Base-by-base conservation (phyloP, 2,113 vertebrate genomes). In the Rhinogobius similis region DNA sequence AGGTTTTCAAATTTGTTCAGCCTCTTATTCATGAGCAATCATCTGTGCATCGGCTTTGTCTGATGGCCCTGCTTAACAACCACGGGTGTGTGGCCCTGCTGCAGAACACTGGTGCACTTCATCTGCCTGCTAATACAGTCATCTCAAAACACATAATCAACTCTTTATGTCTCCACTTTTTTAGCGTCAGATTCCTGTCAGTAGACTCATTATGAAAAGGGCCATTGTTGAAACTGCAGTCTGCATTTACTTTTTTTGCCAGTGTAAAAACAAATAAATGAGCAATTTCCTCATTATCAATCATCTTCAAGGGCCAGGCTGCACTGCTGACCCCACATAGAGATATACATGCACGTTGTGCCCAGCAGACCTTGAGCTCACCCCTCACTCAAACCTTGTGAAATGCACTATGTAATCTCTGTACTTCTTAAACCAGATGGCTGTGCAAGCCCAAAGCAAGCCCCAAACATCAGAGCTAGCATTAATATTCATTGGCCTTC, bases 401-500 rank as follows among this genome's bases (percentile, higher is more conserved):
- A 81, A 73, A 78, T 64, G 53, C 73, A 78, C 67, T 50, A 58
- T 70, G 27, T 84, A 88, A 87, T 78, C 76, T 75, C 58, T 70
- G 53, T 65, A 56, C 53, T 68, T 62, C 67, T 59, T 61, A 64
- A 81, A 81, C 41, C 78, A 83, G 75, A 79, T 85, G 81, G 79
- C 52, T 77, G 68, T 68, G 65, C 56, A 72, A 76, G 67, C 74
- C 67, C 59, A 65, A 62, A 53, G 62, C 75, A 76, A 72, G 59
- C 72, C 65, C 77, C 58, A 52, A 73, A 88, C 70, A 79, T 79
- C 79, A 77, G 70, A 78, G 59, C 39, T 62, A 61, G 14, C 39
- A 80, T 89, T 82, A 87, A 88, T 89, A 91, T 92, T 88, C 74
- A 89, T 86, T 67, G 83, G 52, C 52, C 66, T 59, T 70, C 72